Base-by-base conservation (phyloP, 2,888 invertebrate genomes). In the Liopterus haemorrhoidalis region DNA sequence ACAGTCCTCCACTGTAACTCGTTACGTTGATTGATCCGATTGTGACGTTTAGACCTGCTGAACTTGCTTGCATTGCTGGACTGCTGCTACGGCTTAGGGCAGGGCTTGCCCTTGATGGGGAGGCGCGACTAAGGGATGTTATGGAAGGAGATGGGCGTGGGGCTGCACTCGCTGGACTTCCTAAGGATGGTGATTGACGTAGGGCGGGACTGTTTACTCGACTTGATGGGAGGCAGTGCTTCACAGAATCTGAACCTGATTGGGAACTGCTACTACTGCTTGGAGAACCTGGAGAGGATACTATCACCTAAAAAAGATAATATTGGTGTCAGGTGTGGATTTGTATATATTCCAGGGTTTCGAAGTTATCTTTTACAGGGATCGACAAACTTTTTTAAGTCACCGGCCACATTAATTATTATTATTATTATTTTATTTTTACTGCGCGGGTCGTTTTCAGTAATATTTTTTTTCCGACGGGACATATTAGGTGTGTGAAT, bases 221-320 rank as follows among this genome's bases (percentile, higher is more conserved):
- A 59, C 66, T 63, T 57, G 66, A 54, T 30, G 58, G 66, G 57
- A 68, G 65, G 64, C 67, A 68, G 67, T 81, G 79, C 64, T 81
- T 82, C 66, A 81, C 78, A 52, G 81, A 81, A 61, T 83, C 85
- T 57, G 85, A 84, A 57, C 85, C 86, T 61, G 83, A 83, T 65
- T 83, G 84, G 57, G 82, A 83, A 64, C 84, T 85, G 62, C 85
- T 84, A 73, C 85, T 82, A 75, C 80, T 85, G 78, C 85, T 86
- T 79, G 86, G 85, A 66, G 87, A 86, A 75, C 84, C 86, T 76
- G 86, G 87, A 63, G 85, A 82, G 64, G 81, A 76, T 58, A 76
- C 75, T 73, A 76, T 75, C 74, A 76, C 75, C 71, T 75, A 69
- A 48, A 25, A 21, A 16, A 19, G 12, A 28, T 24, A n/a, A n/a